Evolutionary conservation across 1,140 invertebrate species (phyloP).

Genomic region (Chironomus tepperi): DNA sequence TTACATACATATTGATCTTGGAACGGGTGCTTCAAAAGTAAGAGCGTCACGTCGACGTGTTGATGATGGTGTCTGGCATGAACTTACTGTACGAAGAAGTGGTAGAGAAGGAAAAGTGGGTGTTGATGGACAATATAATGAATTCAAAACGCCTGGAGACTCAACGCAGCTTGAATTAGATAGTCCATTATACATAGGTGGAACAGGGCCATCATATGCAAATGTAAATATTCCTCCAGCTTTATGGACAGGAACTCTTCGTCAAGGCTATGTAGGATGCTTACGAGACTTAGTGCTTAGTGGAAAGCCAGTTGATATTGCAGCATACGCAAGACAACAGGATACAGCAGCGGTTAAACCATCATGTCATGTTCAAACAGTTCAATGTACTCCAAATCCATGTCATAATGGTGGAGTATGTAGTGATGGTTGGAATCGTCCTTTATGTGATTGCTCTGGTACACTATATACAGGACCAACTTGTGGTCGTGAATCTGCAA

Average conservation of each 20-base stretch:
- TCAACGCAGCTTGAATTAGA: slow-evolving; percentile 78
- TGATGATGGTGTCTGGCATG: slow-evolving; percentile 88
- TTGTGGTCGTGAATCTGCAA: slow-evolving; percentile 85
- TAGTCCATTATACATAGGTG: slow-evolving; percentile 83
- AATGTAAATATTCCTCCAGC: slow-evolving; percentile 69
- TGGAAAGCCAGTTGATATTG: slow-evolving; percentile 85
- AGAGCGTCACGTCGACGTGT: slow-evolving; percentile 71
- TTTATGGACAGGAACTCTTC: slow-evolving; percentile 82
- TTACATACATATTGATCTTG: slow-evolving; percentile 83
- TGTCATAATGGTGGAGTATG: slow-evolving; percentile 89
- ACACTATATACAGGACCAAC: slow-evolving; percentile 85
- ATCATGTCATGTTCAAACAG: slow-evolving; percentile 68
- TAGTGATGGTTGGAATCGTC: slow-evolving; percentile 91
- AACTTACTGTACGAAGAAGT: slow-evolving; percentile 68
- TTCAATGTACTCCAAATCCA: slow-evolving; percentile 72
- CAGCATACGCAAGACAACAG: slow-evolving; percentile 78
- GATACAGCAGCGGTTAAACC: slow-evolving; percentile 83
- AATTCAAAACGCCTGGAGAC: slow-evolving; percentile 79
- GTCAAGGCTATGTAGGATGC: slow-evolving; percentile 91
- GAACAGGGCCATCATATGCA: slow-evolving; percentile 65
- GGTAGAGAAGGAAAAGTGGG: slow-evolving; percentile 77
- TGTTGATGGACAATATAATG: slow-evolving; percentile 79
- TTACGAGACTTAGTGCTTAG: slow-evolving; percentile 88
- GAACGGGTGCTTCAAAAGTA: slow-evolving; percentile 80
- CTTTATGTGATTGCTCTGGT: slow-evolving; percentile 87